Evolutionary conservation across 2,113 vertebrate genomes (phyloP).

Genomic region (Euleptes europaea): DNA sequence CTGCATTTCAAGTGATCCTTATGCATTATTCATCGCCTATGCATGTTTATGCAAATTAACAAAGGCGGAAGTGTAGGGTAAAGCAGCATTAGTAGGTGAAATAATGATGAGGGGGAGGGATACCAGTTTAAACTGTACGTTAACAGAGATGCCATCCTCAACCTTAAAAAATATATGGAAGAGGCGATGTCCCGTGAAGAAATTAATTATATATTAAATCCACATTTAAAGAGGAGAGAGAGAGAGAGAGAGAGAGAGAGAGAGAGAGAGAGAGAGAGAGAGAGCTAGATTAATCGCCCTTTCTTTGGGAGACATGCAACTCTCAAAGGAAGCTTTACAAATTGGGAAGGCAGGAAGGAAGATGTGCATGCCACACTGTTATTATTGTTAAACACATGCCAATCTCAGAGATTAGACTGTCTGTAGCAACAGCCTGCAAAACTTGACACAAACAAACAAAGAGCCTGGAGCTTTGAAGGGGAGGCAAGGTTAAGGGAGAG

Average conservation of each 20-base stretch:
- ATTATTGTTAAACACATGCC: constrained; percentile 7
- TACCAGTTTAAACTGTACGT: constrained; percentile 52
- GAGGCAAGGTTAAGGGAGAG: constrained; percentile 1
- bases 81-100: constrained; percentile 65
- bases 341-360: constrained; percentile 23
- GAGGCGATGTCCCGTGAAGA: constrained; percentile 13
- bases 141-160: neutral
- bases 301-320: constrained; percentile 26
- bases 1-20: constrained; percentile 69
- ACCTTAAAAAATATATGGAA: constrained; percentile 4
- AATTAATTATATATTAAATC: constrained; percentile 46
- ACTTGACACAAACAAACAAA: constrained; percentile 36
- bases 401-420: neutral
- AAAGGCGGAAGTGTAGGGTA: constrained; percentile 58
- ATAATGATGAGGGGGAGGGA: constrained; percentile 59
- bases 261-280: neutral
- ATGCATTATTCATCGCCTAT: constrained; percentile 72
- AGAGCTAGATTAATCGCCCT: constrained; percentile 44
- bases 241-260: neutral
- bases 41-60: constrained; percentile 76
- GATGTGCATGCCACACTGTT: neutral
- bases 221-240: neutral
- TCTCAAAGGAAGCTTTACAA: constrained; percentile 35
- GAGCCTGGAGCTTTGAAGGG: neutral
- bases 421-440: neutral